phyloP scores from a whole-genome alignment of 2,113 vertebrate species.

The Halichoerus grypus region DNA sequence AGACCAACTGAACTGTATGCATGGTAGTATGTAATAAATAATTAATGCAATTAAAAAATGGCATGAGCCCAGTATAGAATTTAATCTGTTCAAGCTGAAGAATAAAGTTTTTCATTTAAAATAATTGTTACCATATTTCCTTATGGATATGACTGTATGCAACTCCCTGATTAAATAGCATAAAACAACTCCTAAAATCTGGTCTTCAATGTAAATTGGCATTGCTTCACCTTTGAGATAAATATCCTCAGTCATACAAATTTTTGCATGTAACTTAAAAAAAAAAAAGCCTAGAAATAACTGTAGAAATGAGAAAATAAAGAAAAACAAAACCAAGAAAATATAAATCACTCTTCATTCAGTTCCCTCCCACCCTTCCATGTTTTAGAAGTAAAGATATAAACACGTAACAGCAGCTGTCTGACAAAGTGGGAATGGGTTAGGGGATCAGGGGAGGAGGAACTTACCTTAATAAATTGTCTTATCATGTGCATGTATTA shows the following conservation, averaged over 20 bases:
- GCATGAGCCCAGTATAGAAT: background rate
- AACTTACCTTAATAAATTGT: background rate
- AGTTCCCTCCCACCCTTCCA: background rate
- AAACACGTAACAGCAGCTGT: background rate
- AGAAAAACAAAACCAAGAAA: background rate
- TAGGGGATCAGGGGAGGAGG: background rate
- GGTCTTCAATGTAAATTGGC: background rate
- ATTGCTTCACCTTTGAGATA: background rate
- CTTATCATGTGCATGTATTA: background rate
- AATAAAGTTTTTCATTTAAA: conserved; percentile 52
- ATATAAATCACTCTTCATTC: background rate
- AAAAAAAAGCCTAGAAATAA: conserved; percentile 6
- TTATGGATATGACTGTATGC: conserved; percentile 1
- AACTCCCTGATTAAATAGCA: background rate
- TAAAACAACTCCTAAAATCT: background rate
- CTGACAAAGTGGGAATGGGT: background rate
- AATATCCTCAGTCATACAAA: background rate
- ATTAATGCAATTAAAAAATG: conserved; percentile 70
- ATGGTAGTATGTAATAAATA: conserved; percentile 58
- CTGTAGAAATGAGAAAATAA: background rate
- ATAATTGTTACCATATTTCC: conserved; percentile 70
- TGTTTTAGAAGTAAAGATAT: background rate
- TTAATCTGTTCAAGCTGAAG: conserved; percentile 71
- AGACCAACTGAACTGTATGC: background rate
- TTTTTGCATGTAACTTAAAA: background rate